Evolutionary conservation across 35 echinoderm and acorn worm genomes (phyloP).

Genomic region (Holothuria glaberrima): DNA sequence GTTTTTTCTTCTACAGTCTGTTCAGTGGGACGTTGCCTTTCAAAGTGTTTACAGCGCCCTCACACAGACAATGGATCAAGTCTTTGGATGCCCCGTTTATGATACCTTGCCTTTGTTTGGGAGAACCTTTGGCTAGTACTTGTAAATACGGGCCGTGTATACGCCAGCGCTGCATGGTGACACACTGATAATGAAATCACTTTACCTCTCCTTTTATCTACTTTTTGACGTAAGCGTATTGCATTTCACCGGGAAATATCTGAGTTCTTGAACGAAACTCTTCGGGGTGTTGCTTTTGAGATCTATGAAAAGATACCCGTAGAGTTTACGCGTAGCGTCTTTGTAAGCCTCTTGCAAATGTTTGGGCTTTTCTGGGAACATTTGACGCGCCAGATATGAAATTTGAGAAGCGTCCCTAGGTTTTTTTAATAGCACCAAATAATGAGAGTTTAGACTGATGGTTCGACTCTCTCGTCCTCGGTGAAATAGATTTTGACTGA

Average conservation of each 20-base stretch:
- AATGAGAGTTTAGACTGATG: constrained; percentile 59
- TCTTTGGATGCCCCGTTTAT: constrained; percentile 24
- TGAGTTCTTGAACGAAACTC: constrained; percentile 9
- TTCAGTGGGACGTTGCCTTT: not conserved
- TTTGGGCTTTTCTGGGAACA: constrained; percentile 49
- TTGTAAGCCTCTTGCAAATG: not conserved
- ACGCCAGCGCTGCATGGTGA: constrained; percentile 22
- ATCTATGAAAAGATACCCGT: constrained; percentile 5
- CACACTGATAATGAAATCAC: not conserved
- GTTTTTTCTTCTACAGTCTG: not conserved
- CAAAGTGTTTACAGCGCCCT: constrained; percentile 21
- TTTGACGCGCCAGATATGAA: constrained; percentile 58
- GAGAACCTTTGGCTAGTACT: constrained; percentile 1
- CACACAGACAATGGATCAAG: constrained; percentile 21
- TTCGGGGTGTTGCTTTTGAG: not conserved
- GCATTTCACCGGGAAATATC: constrained; percentile 26
- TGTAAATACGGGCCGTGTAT: constrained; percentile 27
- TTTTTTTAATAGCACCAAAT: constrained; percentile 68
- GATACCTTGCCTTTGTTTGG: constrained; percentile 25
- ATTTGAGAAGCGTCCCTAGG: constrained; percentile 69
- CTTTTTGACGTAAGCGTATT: constrained; percentile 45
- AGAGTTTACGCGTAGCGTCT: not conserved
- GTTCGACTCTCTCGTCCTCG: constrained; percentile 41
- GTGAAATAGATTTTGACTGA: constrained; percentile 49
- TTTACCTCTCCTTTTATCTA: not conserved